These are phyloP conservation scores for Phyto melanocephala DNA, from an alignment of 2,888 invertebrate species.

Conservation along the genomic window DNA sequence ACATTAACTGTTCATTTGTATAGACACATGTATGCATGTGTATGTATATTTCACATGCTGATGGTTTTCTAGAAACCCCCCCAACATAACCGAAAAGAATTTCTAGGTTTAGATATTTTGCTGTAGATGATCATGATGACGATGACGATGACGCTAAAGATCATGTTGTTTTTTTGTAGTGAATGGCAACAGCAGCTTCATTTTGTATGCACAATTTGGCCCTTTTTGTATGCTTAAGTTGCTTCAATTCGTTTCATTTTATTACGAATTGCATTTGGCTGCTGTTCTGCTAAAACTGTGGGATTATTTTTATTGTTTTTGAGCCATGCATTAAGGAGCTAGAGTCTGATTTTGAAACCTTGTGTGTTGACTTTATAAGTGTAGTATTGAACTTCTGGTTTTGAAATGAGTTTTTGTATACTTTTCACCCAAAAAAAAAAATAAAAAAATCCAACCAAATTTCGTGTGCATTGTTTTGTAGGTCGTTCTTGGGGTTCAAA, in stretches of 20 bases:
- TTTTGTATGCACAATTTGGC: conserved; percentile 66
- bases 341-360: conserved; percentile 41
- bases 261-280: conserved; percentile 25
- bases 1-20: conserved; percentile 66
- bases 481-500: conserved; percentile 61
- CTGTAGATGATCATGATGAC: neutral
- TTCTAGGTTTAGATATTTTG: conserved; percentile 39
- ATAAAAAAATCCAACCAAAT: conserved; percentile 37
- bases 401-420: conserved; percentile 47
- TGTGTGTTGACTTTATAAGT: conserved; percentile 64
- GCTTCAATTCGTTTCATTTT: conserved; percentile 30
- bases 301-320: conserved; percentile 57
- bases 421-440: too few species aligned
- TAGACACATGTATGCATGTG: too few species aligned
- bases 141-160: conserved; percentile 4
- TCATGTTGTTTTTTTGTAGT: neutral
- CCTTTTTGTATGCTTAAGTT: conserved; percentile 55
- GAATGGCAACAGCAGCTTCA: conserved; percentile 30
- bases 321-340: conserved; percentile 5
- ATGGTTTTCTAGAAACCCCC: conserved; percentile 7
- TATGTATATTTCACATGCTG: conserved; percentile 55
- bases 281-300: conserved; percentile 42
- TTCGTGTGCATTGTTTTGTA: conserved; percentile 65
- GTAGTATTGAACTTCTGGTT: conserved; percentile 66
- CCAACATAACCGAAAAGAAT: conserved; percentile 8